These are phyloP conservation scores for Xenentodon cancila DNA, from an alignment of 2,797 vertebrate species.

Conservation along the genomic window DNA sequence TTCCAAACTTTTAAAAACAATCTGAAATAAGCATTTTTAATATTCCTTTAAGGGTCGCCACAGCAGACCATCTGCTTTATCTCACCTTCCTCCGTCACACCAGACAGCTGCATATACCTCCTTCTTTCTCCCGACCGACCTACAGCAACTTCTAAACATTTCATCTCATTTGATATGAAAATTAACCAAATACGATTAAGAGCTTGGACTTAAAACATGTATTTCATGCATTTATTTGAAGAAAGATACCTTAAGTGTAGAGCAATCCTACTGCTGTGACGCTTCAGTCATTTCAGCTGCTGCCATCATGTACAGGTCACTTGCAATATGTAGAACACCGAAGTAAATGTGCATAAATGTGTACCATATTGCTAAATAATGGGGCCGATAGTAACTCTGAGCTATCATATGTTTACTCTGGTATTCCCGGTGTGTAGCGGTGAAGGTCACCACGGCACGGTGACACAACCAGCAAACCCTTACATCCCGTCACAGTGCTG, in stretches of 20 bases:
- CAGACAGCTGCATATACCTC: no score
- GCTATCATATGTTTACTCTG: constrained; percentile 51
- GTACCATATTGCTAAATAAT: constrained; percentile 65
- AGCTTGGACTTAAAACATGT: no score
- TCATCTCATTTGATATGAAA: no score
- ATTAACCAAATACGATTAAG: no score
- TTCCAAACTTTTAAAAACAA: constrained; percentile 9
- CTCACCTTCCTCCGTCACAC: no score
- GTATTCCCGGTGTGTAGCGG: constrained; percentile 55
- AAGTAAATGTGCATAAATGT: constrained; percentile 28
- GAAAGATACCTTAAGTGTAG: constrained; percentile 1
- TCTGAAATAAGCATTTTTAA: constrained; percentile 6
- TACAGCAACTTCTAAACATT: no score
- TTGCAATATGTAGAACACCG: constrained; percentile 54
- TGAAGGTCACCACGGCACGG: constrained; percentile 63
- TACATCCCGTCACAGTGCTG: constrained; percentile 59
- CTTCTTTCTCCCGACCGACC: no score
- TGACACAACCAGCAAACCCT: constrained; percentile 44
- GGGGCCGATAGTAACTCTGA: constrained; percentile 54
- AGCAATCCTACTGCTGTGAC: constrained; percentile 20
- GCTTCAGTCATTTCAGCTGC: constrained; percentile 30
- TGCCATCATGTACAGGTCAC: constrained; percentile 45
- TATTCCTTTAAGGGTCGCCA: no score
- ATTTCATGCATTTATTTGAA: no score
- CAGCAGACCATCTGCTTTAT: no score